Evolutionary conservation across 2,888 invertebrate genomes (phyloP), one percentile per base, ranked within the genome.

Genomic region (Amblyjoppa fuscipennis): DNA sequence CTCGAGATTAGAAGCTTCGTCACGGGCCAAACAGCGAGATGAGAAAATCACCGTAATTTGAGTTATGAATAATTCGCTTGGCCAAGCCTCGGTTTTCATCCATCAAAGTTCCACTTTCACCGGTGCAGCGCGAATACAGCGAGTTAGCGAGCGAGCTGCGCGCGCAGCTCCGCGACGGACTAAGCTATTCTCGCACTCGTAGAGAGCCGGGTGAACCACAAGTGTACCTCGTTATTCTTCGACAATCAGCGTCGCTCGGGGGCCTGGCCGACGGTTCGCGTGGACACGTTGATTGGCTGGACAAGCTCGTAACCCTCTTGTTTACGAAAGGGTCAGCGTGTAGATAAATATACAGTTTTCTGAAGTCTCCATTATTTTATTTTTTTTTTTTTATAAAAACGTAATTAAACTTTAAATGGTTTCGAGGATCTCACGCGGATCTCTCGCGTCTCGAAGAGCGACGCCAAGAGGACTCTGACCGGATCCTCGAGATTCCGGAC

Each of bases 21-120:
- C 83, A 83, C 78, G 83, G 83, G 81, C 70, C 53, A 64, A 89
- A 88, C 81, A 82, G 86, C 87, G 89, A 85, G 87, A 89, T 87
- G 79, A 85, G 87, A 88, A 90, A 91, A 90, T 88, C 79, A 88
- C 86, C 77, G 86, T 89, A 87, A 90, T 91, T 91, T 81, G 87
- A 90, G 28, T 90, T 90, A 89, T 86, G 87, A 90, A 91, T 90
- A 91, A 91, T 90, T 90, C 88, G 85, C 84, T 85, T 83, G 89
- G 87, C 69, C 31, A 75, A 61, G 28, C 76, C 80, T 61, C 31
- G 80, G 25, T 56, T 69, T 78, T 70, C 56, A 34, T 31, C 59
- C 83, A 56, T 79, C 34, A 61, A 86, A 56, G 38, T 85, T 85
- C 69, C 64, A 75, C 75, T 75, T 75, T 75, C 75, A 75, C 75